Evolutionary conservation across 2,797 vertebrate species (phyloP).

Genomic region (Vireo griseus): DNA sequence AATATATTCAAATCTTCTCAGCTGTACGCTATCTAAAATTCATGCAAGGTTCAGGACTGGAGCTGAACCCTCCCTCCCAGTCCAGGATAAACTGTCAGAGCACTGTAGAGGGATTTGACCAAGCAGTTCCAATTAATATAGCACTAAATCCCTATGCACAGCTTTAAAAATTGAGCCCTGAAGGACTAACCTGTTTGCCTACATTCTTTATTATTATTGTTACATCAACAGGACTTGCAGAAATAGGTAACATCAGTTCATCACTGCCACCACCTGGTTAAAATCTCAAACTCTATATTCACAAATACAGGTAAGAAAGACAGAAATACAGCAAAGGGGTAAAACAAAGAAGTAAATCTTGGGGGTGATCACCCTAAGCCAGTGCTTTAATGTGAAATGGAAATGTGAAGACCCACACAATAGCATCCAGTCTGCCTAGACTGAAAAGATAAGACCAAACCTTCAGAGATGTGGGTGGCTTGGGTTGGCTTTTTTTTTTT

Average conservation of each 20-base stretch:
- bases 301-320: background rate
- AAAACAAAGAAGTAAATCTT: background rate
- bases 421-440: background rate
- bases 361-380: background rate
- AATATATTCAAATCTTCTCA: slow-evolving; percentile 3
- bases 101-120: slow-evolving; percentile 4
- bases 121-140: slow-evolving; percentile 26
- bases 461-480: background rate
- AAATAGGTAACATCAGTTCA: slow-evolving; percentile 28
- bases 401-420: background rate
- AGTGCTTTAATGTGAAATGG: background rate
- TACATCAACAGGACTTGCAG: background rate
- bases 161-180: slow-evolving; percentile 41
- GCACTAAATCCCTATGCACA: background rate
- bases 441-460: background rate
- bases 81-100: background rate
- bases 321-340: background rate
- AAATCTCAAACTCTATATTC: background rate
- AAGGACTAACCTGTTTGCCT: slow-evolving; percentile 47
- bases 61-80: background rate
- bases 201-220: slow-evolving; percentile 36
- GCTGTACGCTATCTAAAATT: background rate
- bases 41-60: background rate
- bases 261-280: slow-evolving; percentile 62
- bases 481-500: background rate